Conservation (phyloP, 2,113 vertebrate species). For the Percopsis transmontana region DNA sequence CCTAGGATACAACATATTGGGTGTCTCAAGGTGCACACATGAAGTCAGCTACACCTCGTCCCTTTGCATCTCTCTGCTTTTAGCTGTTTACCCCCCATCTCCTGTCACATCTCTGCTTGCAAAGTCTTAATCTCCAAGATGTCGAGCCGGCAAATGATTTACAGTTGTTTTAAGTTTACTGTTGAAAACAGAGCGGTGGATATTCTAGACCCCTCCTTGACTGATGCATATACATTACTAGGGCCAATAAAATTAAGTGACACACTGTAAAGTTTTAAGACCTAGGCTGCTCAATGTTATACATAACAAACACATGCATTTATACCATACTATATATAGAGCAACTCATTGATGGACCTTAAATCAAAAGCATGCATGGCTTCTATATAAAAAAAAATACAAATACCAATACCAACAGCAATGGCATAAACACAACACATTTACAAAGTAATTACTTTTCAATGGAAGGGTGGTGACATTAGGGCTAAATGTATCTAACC, state of each 20-base stretch:
- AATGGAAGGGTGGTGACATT: background rate
- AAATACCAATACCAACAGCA: background rate
- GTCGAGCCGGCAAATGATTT: conserved; percentile 59
- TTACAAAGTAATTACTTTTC: background rate
- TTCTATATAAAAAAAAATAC: background rate
- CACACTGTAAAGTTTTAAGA: conserved; percentile 34
- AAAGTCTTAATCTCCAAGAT: conserved; percentile 32
- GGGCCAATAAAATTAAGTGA: conserved; percentile 21
- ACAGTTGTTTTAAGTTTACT: conserved; percentile 30
- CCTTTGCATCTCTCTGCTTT: conserved; percentile 31
- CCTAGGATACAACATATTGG: background rate
- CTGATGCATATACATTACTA: conserved; percentile 39
- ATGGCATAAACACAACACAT: background rate
- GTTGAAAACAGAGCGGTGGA: conserved; percentile 51
- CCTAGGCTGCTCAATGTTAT: conserved; percentile 24
- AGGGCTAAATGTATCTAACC: background rate
- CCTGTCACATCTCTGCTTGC: conserved; percentile 13
- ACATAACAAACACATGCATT: conserved; percentile 10
- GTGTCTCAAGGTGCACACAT: background rate
- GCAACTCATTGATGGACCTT: background rate
- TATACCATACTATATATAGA: background rate
- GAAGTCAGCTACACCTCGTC: too few relatives aligned
- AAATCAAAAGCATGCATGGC: background rate
- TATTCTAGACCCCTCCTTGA: conserved; percentile 51
- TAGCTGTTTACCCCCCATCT: conserved; percentile 22